Base-by-base conservation (phyloP, 2,113 vertebrate species). In the Pterocles burchelli region DNA sequence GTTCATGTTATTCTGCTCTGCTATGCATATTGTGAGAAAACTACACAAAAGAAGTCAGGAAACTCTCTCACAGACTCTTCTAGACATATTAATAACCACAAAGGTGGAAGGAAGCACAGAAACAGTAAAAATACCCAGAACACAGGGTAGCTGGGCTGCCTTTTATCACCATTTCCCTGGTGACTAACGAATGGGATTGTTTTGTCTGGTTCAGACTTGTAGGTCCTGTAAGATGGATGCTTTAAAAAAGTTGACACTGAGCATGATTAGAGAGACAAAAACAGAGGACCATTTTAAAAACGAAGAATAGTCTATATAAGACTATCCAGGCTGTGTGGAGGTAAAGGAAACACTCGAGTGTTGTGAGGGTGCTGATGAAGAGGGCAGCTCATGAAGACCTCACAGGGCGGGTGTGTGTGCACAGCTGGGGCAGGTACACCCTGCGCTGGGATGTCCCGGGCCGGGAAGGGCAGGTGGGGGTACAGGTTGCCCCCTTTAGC, bases 381-480 rank as follows among this genome's bases (percentile, higher is more conserved):
- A 67, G 10, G 8, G 15, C 3, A 11, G 31, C 14, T 94, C 29
- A 28, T 54, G 13, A 74, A 77, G 58, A 77, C 45, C 2, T 57
- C n/a, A 11, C 13, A 11, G 2, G 46, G 48, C 25, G 54, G 19
- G 9, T 36, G 16, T 14, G 13, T 49, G 43, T 17, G n/a, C 25
- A 4, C n/a, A n/a, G 36, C 82, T 19, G 14, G 43, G 38, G 85
- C 18, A 29, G 33, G 4, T 21, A 16, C 12, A 29, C 55, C 22
- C 2, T 19, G n/a, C 0, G 0, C 2, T 55, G 59, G 61, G 33
- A 65, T 59, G 11, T 17, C 43, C 57, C 0, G 1, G 31, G 36
- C 19, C 11, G 51, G 41, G 25, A 79, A 52, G 41, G 20, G 33
- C 1, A 0, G 26, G 2, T 49, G 22, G 8, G 22, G 14, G 8